Base-by-base conservation (phyloP, 2,797 vertebrate species). In the Diglossa cyanea region DNA sequence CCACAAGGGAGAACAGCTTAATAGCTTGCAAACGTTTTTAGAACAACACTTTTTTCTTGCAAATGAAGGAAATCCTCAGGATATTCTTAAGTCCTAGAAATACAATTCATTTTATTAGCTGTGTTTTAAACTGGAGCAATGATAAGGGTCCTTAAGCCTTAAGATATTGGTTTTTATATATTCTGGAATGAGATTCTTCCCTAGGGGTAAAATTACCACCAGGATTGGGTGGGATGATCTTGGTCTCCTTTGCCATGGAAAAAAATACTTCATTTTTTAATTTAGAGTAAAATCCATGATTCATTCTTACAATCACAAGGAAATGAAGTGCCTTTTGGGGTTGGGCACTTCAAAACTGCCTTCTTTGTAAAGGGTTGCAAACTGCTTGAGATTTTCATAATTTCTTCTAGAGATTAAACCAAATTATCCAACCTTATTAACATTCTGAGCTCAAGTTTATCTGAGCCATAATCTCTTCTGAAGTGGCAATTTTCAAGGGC, bases 1-100 rank as follows among this genome's bases (percentile, higher is more conserved):
- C 91, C 70, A 85, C 95, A 95, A 81, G 2, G 11, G 58, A 74
- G 78, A 94, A 71, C 54, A 94, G 79, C 68, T 90, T 92, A 95
- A 88, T 73, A 63, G 39, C 45, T 82, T 84, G 60, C 60, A 92
- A 97, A 80, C 33, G 3, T 88, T 94, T 94, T 76, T 51, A 83
- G 73, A 92, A 58, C 24, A 87, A 67, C n/a, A 44, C 9, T 77
- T 94, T 92, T 78, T 75, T 53, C 30, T 71, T 84, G 15, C 39
- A 51, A 58, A 65, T 42, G 24, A 70, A 66, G 72, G 85, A 53
- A 39, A 13, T 62, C 42, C 63, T 66, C 17, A 53, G 61, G 57
- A 47, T 93, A 40, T 76, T 88, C 51, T 75, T 71, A 90, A 95
- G 35, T 75, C 81, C 76, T 88, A 79, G 55, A 40, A 89, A 92